These are phyloP conservation scores for Rhincodon typus DNA, from an alignment of 2,797 vertebrate species.

Conservation along the genomic window DNA sequence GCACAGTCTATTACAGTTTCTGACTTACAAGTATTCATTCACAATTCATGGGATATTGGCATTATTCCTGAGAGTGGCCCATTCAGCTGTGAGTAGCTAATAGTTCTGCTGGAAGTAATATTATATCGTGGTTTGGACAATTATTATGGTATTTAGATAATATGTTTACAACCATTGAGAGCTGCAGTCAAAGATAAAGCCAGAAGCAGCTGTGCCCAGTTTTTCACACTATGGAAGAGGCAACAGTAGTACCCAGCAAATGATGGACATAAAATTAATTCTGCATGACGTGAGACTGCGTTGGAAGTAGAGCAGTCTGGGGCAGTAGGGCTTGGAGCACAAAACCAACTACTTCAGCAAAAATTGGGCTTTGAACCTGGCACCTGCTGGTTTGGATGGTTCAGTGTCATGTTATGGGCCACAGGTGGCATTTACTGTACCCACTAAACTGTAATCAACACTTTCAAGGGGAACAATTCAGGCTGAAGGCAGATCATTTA, in stretches of 20 bases:
- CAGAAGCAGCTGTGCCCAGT: neutral
- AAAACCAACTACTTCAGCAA: neutral
- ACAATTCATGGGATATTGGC: conserved; percentile 25
- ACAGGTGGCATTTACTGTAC: neutral
- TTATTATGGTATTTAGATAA: neutral
- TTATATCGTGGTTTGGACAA: neutral
- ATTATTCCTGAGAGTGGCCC: neutral
- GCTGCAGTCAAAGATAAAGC: neutral
- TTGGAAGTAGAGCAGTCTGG: too few species aligned
- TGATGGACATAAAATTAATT: neutral
- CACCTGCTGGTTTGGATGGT: neutral
- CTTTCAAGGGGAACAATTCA: neutral
- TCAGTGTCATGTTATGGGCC: neutral
- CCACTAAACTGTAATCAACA: neutral
- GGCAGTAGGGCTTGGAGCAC: neutral
- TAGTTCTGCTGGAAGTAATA: neutral
- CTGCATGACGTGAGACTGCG: neutral
- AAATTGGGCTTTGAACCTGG: neutral
- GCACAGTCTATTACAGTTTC: neutral
- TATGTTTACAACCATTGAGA: neutral
- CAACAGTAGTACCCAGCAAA: neutral
- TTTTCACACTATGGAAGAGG: neutral
- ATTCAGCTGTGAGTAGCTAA: neutral
- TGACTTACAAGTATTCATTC: conserved; percentile 27
- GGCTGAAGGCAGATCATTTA: neutral